Conservation (phyloP, 1,140 invertebrate genomes). For the Luehdorfia chinensis region DNA sequence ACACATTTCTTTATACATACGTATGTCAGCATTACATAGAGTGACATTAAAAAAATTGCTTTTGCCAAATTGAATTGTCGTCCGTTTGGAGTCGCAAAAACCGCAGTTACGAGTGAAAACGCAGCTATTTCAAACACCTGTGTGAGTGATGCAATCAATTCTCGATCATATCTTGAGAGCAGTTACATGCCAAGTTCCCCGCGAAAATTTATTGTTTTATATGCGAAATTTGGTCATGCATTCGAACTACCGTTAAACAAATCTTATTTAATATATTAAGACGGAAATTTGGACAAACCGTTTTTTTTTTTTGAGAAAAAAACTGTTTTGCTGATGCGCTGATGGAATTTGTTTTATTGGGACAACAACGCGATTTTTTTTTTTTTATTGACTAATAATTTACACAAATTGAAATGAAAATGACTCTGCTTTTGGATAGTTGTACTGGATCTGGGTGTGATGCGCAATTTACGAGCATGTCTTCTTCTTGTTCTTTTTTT, state of each 20-base stretch:
- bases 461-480: too few species aligned
- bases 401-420: too few species aligned
- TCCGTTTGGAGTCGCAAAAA: background rate
- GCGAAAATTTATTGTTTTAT: background rate
- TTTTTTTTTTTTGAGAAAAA: slow-evolving; percentile 19
- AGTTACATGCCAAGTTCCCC: background rate
- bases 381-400: too few species aligned
- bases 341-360: too few species aligned
- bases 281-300: slow-evolving; percentile 26
- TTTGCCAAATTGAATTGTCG: slow-evolving; percentile 5
- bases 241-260: slow-evolving; percentile 25
- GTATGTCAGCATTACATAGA: background rate
- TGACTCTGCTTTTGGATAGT: too few species aligned
- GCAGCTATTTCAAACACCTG: too few species aligned
- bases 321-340: too few species aligned
- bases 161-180: background rate
- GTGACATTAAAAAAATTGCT: slow-evolving; percentile 5
- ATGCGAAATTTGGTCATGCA: background rate
- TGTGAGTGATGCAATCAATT: background rate
- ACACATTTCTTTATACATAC: background rate
- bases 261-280: slow-evolving; percentile 38
- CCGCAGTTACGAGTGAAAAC: slow-evolving; percentile 1
- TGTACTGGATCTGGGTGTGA: too few species aligned
- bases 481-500: too few species aligned
- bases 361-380: too few species aligned